phyloP scores from a whole-genome alignment of 2,888 invertebrate genomes.

The Arctia plantaginis region DNA sequence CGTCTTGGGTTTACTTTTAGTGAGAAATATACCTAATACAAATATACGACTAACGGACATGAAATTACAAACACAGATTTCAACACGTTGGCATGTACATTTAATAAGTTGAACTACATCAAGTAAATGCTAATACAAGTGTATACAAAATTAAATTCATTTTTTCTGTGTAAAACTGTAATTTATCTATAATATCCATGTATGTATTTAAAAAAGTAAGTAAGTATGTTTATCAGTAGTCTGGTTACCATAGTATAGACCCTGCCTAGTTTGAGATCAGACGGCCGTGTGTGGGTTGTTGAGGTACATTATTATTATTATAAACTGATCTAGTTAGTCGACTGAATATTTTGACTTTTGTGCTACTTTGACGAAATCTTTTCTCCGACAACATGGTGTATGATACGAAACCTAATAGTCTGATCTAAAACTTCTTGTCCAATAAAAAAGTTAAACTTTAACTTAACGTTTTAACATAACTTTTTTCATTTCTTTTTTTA shows the following conservation, averaged over 20 bases:
- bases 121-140: background rate
- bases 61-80: slow-evolving; percentile 42
- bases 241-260: too few species aligned
- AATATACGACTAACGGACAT: background rate
- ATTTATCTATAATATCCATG: too few species aligned
- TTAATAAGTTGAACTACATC: too few species aligned
- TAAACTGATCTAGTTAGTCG: background rate
- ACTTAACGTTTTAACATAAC: too few species aligned
- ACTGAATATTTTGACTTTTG: background rate
- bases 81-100: slow-evolving; percentile 31
- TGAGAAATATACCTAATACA: slow-evolving; percentile 40
- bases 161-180: too few species aligned
- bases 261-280: too few species aligned
- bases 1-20: slow-evolving; percentile 22
- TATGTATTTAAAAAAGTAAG: too few species aligned
- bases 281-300: too few species aligned
- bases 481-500: background rate
- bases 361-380: background rate
- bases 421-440: background rate
- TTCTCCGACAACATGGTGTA: too few species aligned
- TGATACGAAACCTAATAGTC: too few species aligned
- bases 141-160: background rate
- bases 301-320: too few species aligned
- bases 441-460: background rate
- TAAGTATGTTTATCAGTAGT: too few species aligned